Evolutionary conservation across 2,888 invertebrate species (phyloP), one percentile per base, ranked within the genome.

Genomic region (Petrophora chlorosata): DNA sequence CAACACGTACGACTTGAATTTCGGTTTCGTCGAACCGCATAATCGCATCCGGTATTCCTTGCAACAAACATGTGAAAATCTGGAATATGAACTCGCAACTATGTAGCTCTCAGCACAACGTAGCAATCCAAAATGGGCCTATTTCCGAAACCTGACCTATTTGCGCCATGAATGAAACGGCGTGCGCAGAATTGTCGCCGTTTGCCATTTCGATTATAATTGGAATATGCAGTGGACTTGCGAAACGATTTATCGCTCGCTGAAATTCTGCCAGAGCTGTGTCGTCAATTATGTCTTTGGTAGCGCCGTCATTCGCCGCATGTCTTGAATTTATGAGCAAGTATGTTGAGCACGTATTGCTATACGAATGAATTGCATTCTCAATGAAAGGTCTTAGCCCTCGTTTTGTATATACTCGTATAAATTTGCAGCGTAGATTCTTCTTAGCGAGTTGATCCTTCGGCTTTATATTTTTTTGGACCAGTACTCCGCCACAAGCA

Each of bases 121-220:
- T 4, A 17, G 17, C 5, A 17, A 42, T 5, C 25, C 13, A 16
- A 15, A n/a, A 29, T 30, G 29, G 17, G 17, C 50, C 53, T 68
- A 63, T 66, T 65, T 59, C 19, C 30, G 53, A 42, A 14, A 44
- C 44, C 19, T 61, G 66, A 63, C 73, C 73, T 53, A 63, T 33
- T 59, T 70, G 49, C 52, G 39, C 57, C 56, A 57, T 67, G 65
- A 70, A 70, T 72, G 63, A 67, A 62, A 41, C 42, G 44, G 33
- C n/a, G n/a, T 69, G 67, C 72, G 42, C 17, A 60, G 65, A 62
- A 66, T 7, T 48, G 45, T 47, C 39, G 26, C 32, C 56, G 41
- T 41, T 39, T 26, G 39, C 39, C 22, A 36, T 40, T n/a, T 19
- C 35, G 43, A 41, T 55, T 51, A 53, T 49, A 45, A 50, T 44